These are phyloP conservation scores for Drosophila lowei DNA, from an alignment of 1,140 invertebrate genomes.

Conservation along the genomic window DNA sequence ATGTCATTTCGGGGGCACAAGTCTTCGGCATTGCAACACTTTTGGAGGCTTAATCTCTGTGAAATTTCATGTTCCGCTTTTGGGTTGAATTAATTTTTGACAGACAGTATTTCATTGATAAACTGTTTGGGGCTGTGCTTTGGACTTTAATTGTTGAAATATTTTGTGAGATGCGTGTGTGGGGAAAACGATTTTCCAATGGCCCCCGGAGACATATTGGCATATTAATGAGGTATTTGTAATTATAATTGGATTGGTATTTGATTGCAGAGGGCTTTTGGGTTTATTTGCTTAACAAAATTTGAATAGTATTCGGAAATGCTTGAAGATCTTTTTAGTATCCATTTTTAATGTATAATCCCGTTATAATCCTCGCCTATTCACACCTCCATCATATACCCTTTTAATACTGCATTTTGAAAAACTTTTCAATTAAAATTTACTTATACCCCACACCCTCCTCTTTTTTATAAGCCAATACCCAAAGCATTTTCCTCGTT, in stretches of 20 bases:
- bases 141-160: constrained; percentile 18
- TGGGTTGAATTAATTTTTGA: constrained; percentile 46
- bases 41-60: constrained; percentile 54
- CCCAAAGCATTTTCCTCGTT: background rate
- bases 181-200: constrained; percentile 19
- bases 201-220: constrained; percentile 15
- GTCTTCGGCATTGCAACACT: constrained; percentile 51
- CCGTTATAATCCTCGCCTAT: no score
- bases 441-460: background rate
- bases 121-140: constrained; percentile 52
- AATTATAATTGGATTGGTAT: constrained; percentile 20
- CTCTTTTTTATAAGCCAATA: no score
- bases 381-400: no score
- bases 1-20: constrained; percentile 36
- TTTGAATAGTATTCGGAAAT: no score
- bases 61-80: constrained; percentile 54
- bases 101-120: constrained; percentile 67
- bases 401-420: background rate
- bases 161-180: constrained; percentile 17
- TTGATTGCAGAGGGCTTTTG: constrained; percentile 8
- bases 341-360: no score
- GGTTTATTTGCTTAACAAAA: no score
- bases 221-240: constrained; percentile 17
- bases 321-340: no score
- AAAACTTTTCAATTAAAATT: background rate